Evolutionary conservation across 1,140 invertebrate genomes (phyloP).

Genomic region (Phenacoccus solenopsis): DNA sequence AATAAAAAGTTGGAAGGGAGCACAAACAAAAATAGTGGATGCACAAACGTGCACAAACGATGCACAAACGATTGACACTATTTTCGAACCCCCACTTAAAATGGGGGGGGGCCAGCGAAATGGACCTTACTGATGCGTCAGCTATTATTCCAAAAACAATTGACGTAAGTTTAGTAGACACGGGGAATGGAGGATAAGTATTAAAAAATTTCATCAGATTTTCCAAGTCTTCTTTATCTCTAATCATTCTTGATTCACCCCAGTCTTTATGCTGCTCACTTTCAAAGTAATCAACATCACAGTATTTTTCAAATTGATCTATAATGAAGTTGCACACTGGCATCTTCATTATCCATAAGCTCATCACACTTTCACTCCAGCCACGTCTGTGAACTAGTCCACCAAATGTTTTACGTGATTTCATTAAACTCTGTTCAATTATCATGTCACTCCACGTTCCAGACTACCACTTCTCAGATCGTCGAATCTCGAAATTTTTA

Average conservation of each 20-base stretch:
- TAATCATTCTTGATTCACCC: slow-evolving; percentile 31
- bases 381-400: slow-evolving; percentile 31
- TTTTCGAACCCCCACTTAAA: too few relatives aligned
- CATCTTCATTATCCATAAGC: too few relatives aligned
- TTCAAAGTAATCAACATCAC: too few relatives aligned
- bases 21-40: too few relatives aligned
- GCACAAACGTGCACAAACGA: too few relatives aligned
- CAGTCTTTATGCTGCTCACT: slow-evolving; percentile 35
- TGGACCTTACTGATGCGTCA: slow-evolving; percentile 30
- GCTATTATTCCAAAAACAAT: slow-evolving; percentile 33
- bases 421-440: slow-evolving; percentile 33
- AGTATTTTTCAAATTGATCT: too few relatives aligned
- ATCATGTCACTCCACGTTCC: slow-evolving; percentile 34
- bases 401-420: slow-evolving; percentile 33
- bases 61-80: too few relatives aligned
- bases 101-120: too few relatives aligned
- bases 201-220: slow-evolving; percentile 32
- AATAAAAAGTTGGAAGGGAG: too few relatives aligned
- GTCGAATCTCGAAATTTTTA: slow-evolving; percentile 31
- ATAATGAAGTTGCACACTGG: too few relatives aligned
- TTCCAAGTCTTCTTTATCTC: slow-evolving; percentile 31
- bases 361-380: too few relatives aligned
- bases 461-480: slow-evolving; percentile 31
- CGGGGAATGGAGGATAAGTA: slow-evolving; percentile 30
- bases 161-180: slow-evolving; percentile 29